Conservation (phyloP, 1,140 invertebrate species). For the Drosophila bifasciata region DNA sequence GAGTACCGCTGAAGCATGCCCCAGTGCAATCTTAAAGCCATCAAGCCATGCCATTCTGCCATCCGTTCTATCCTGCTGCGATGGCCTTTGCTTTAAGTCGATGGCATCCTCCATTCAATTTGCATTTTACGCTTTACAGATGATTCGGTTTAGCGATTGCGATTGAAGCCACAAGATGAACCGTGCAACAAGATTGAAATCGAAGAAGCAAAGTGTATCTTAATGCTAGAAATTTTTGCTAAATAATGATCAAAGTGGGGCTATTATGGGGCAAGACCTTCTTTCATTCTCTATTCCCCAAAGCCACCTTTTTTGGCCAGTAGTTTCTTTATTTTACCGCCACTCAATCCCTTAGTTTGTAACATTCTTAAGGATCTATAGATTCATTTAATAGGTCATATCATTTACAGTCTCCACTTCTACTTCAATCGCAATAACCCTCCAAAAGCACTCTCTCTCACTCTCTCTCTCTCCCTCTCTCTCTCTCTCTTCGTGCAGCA, state of each 20-base stretch:
- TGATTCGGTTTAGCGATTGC: constrained; percentile 51
- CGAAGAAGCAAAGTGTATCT: too few species aligned
- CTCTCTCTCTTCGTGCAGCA: background rate
- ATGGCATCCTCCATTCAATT: constrained; percentile 44
- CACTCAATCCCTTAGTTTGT: constrained; percentile 19
- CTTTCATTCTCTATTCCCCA: too few species aligned
- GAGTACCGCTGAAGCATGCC: constrained; percentile 22
- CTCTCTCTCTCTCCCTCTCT: background rate
- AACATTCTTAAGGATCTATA: constrained; percentile 11
- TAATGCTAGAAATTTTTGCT: too few species aligned
- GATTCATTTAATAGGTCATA: constrained; percentile 31
- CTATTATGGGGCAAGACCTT: too few species aligned
- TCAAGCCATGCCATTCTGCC: constrained; percentile 5
- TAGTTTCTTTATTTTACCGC: too few species aligned
- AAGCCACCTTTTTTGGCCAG: too few species aligned
- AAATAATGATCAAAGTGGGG: too few species aligned
- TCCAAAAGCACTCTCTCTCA: constrained; percentile 23
- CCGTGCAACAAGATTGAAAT: background rate
- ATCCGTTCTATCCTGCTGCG: background rate
- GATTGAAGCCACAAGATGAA: constrained; percentile 15
- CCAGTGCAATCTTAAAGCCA: constrained; percentile 41
- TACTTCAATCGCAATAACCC: constrained; percentile 42
- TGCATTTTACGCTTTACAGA: constrained; percentile 55
- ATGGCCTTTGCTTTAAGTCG: constrained; percentile 32
- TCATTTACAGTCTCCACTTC: constrained; percentile 26